phyloP scores from a whole-genome alignment of 1,140 invertebrate species.

The Aleiodes sp. region DNA sequence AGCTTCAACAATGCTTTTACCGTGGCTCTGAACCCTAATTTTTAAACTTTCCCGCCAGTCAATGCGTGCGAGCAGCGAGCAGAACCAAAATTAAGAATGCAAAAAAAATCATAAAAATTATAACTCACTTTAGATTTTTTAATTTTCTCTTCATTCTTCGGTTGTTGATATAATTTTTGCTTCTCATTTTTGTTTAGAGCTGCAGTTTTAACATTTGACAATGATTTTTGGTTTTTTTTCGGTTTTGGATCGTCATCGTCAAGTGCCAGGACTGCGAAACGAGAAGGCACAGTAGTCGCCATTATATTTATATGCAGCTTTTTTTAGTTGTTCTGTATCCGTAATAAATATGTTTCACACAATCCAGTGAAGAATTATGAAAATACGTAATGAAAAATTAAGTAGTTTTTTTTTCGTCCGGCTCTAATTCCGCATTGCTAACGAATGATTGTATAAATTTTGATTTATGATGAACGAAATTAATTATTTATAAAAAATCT shows the following conservation, averaged over 20 bases:
- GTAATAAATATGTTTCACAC: neutral
- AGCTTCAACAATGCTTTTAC: conserved; percentile 1
- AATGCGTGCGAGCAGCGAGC: conserved; percentile 31
- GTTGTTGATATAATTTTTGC: conserved; percentile 40
- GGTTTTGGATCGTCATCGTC: conserved; percentile 65
- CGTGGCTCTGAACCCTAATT: conserved; percentile 5
- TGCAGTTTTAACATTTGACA: conserved; percentile 42
- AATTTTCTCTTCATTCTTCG: conserved; percentile 58
- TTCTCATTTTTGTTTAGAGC: conserved; percentile 52
- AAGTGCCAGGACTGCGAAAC: conserved; percentile 66
- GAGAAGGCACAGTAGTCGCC: conserved; percentile 65
- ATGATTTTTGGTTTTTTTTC: conserved; percentile 55
- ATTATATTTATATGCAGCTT: conserved; percentile 45
- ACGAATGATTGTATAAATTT: no score
- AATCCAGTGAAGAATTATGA: no score
- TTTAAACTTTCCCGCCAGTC: conserved; percentile 46
- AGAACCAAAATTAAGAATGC: conserved; percentile 40
- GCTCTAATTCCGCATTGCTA: no score
- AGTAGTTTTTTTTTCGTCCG: no score
- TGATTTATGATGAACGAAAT: no score
- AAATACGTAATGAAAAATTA: no score
- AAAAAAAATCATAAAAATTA: conserved; percentile 30
- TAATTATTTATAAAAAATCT: no score
- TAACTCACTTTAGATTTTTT: conserved; percentile 56
- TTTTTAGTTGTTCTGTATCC: neutral